Evolutionary conservation across 2,888 invertebrate species (phyloP), one percentile per base, ranked within the genome.

Genomic region (Drosophila aldrichi): DNA sequence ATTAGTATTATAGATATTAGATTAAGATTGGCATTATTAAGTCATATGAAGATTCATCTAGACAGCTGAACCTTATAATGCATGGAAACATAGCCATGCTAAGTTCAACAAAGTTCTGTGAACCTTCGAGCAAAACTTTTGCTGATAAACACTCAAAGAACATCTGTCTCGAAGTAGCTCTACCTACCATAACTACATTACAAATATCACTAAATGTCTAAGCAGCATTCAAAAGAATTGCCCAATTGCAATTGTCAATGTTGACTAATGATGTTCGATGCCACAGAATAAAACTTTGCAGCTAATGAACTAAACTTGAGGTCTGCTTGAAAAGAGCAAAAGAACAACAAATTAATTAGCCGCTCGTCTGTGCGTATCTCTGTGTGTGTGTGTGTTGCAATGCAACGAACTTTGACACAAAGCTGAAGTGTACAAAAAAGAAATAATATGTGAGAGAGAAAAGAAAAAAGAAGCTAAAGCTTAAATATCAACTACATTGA

Each of bases 401-500:
- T 52, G 34, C 41, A 61, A 29, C 41, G 72, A 85, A 74, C 82
- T 83, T 68, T 81, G 81, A 78, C 82, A 85, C 74, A 52, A 22
- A 54, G 52, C 25, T 25, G 44, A 29, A 52, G 12, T 36, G 36
- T 18, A 36, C 1, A 46, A 14, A 18, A 29, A n/a, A 46, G n/a
- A 3, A 29, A 18, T 1, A 7, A n/a, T 16, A 29, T 14, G 18
- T 7, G 12, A 40, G 3, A 4, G n/a, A n/a, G n/a, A n/a, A n/a
- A n/a, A n/a, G n/a, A n/a, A n/a, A n/a, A 10, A 56, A 57, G 38
- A 32, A 44, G 32, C 20, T 48, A 49, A 52, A 54, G 69, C 56
- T 82, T 82, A 82, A 82, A 82, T 82, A 85, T 85, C 82, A 82
- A 85, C 82, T 56, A 54, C 73, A 82, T 82, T 75, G 70, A 64